Percentiles rank a stretch among this genome's conserved stretches.
phyloP scores from a whole-genome alignment of 2,797 vertebrate species.

The Pteropus rufus region DNA sequence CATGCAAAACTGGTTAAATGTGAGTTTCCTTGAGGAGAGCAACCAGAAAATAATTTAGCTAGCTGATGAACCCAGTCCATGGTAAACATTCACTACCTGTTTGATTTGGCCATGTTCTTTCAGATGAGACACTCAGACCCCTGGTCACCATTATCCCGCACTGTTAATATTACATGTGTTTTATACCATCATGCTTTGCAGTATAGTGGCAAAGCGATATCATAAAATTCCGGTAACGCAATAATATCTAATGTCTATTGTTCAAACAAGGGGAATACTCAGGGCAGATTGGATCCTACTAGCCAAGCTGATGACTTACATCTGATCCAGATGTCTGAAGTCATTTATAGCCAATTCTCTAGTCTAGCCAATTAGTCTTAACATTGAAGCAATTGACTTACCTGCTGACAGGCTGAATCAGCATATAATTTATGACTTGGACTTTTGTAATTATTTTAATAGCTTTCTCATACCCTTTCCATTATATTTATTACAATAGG shows the following conservation, averaged over 20 bases:
- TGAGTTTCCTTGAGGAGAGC: background rate
- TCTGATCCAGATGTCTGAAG: slow-evolving; percentile 67
- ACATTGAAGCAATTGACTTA: slow-evolving; percentile 75
- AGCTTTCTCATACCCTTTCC: slow-evolving; percentile 71
- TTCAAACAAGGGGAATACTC: slow-evolving; percentile 29
- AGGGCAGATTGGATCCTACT: slow-evolving; percentile 18
- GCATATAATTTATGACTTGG: slow-evolving; percentile 73
- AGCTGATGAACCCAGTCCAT: background rate
- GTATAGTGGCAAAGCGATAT: background rate
- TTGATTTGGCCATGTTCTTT: slow-evolving; percentile 15
- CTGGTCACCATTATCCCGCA: background rate
- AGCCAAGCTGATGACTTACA: slow-evolving; percentile 43
- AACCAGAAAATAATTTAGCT: background rate
- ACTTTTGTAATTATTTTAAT: slow-evolving; percentile 75
- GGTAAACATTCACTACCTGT: slow-evolving; percentile 13
- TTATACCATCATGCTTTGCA: background rate
- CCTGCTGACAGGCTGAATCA: slow-evolving; percentile 70
- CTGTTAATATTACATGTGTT: background rate
- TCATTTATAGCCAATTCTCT: slow-evolving; percentile 64
- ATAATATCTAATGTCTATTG: background rate
- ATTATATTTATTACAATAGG: slow-evolving; percentile 65
- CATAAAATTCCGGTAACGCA: slow-evolving; percentile 46
- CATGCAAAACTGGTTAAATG: background rate
- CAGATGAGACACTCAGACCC: background rate
- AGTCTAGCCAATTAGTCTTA: slow-evolving; percentile 52